A percentile compares a stretch with the other conserved stretches of the same genome.
Evolutionary conservation across 2,113 vertebrate species (phyloP).

Genomic region (Ailurus styani): DNA sequence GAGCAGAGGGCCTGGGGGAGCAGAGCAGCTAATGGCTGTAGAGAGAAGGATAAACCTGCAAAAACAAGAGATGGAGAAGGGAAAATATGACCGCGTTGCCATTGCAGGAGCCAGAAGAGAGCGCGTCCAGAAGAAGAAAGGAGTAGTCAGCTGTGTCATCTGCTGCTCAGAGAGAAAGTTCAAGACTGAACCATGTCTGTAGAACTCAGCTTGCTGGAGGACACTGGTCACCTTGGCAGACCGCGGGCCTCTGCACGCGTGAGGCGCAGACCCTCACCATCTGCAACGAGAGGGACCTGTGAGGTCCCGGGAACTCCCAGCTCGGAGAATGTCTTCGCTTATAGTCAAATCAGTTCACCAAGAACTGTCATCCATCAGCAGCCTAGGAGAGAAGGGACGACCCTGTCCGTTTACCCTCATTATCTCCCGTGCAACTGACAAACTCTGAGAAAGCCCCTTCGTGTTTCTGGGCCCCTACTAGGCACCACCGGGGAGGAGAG

Average conservation of each 20-base stretch:
- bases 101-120: neutral
- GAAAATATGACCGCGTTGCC: accelerated
- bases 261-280: neutral
- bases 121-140: neutral
- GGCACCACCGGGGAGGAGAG: neutral
- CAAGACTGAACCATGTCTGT: neutral
- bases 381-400: neutral
- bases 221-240: neutral
- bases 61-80: neutral
- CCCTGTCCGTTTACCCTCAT: neutral
- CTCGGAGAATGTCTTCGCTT: neutral
- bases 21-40: neutral
- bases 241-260: no score
- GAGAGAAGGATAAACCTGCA: neutral
- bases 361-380: neutral
- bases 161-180: neutral
- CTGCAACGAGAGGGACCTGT: neutral
- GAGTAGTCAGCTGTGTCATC: neutral
- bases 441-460: neutral
- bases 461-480: neutral
- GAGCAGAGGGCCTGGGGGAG: neutral
- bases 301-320: neutral
- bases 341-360: neutral
- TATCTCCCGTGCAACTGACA: neutral
- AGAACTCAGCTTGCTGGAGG: neutral